phyloP scores from a whole-genome alignment of 2,797 vertebrate genomes.

The Pyrocephalus nanus region DNA sequence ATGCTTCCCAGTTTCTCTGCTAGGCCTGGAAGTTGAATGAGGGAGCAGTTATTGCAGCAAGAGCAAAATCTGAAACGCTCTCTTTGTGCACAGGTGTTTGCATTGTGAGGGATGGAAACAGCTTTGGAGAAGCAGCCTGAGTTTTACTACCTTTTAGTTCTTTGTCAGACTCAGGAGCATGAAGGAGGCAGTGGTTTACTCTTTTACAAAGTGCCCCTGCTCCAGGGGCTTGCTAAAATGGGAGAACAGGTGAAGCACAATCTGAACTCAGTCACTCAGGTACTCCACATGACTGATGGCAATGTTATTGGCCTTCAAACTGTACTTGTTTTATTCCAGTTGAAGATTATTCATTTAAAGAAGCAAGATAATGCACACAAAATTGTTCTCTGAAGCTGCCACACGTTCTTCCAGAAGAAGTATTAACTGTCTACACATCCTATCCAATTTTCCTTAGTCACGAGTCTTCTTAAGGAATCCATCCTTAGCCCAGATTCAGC shows the following conservation, averaged over 20 bases:
- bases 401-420: fast-evolving
- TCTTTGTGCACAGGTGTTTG: neutral
- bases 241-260: neutral
- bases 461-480: neutral
- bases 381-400: neutral
- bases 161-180: neutral
- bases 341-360: neutral
- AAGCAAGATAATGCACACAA: neutral
- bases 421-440: neutral
- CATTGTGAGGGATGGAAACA: neutral
- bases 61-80: neutral
- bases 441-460: neutral
- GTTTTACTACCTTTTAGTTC: neutral
- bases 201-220: neutral
- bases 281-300: fast-evolving
- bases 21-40: neutral
- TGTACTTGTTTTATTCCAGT: neutral
- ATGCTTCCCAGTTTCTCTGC: neutral
- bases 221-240: neutral
- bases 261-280: neutral
- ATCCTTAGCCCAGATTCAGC: neutral
- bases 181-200: neutral
- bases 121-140: neutral
- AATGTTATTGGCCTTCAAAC: neutral
- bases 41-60: neutral